These are phyloP conservation scores for Calephelis virginiensis DNA, from an alignment of 1,140 invertebrate genomes.

Conservation along the genomic window DNA sequence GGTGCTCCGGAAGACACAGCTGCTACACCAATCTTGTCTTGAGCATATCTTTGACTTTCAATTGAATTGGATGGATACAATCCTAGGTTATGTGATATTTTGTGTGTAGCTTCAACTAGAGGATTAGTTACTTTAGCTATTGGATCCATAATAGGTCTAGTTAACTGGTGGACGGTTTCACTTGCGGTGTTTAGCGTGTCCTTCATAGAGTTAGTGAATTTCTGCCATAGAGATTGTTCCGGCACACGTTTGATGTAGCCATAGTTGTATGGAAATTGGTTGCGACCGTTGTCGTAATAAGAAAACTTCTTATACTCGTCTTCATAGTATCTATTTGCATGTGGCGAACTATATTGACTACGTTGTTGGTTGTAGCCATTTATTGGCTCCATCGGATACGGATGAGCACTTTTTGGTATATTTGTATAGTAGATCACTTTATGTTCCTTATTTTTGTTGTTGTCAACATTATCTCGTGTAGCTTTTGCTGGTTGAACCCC, in stretches of 20 bases:
- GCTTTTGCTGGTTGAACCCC: constrained; percentile 86
- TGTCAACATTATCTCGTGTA: constrained; percentile 65
- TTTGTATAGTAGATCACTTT: constrained; percentile 72
- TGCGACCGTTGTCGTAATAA: constrained; percentile 70
- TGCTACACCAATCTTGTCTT: constrained; percentile 85
- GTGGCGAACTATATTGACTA: constrained; percentile 66
- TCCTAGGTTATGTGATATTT: constrained; percentile 87
- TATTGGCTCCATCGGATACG: constrained; percentile 72
- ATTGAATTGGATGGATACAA: constrained; percentile 74
- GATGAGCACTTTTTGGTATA: constrained; percentile 68
- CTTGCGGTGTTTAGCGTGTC: constrained; percentile 85
- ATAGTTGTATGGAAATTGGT: constrained; percentile 77
- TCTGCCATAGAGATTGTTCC: constrained; percentile 84
- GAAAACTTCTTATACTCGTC: constrained; percentile 75
- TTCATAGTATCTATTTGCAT: constrained; percentile 76
- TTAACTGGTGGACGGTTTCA: constrained; percentile 83
- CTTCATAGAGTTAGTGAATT: constrained; percentile 84
- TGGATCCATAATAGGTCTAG: constrained; percentile 83
- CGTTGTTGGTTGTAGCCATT: constrained; percentile 76
- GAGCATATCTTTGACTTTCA: constrained; percentile 73
- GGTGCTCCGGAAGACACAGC: constrained; percentile 76
- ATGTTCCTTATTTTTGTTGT: constrained; percentile 54
- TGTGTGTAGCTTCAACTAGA: constrained; percentile 86
- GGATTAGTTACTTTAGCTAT: constrained; percentile 84
- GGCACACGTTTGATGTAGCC: constrained; percentile 76